Evolutionary conservation across 2,888 invertebrate genomes (phyloP), one percentile per base, ranked within the genome.

Genomic region (Meta bourneti): DNA sequence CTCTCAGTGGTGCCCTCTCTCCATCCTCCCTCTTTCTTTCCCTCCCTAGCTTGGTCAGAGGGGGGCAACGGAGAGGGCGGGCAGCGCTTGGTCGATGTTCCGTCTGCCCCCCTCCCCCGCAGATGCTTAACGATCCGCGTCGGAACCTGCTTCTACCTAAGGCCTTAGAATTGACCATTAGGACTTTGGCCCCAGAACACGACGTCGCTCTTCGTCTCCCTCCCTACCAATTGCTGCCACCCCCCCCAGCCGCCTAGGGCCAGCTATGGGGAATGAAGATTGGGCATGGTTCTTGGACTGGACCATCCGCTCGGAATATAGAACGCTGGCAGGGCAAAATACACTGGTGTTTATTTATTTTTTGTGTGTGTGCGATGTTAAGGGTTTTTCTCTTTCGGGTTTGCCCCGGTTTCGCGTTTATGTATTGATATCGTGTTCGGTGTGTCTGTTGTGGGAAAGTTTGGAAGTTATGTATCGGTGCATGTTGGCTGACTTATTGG

Each of bases 101-200:
- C 70, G 11, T 9, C 83, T 19, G 8, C 86, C 72, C 78, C 72
- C 20, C 34, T 74, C 85, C 85, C 72, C 51, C 83, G 71, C 91
- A 83, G 87, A 87, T 91, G 90, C 91, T 83, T 91, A 91, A 91
- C 91, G 91, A 91, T 91, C 91, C 91, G 69, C 82, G 79, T 83
- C 91, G 91, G 87, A 84, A 80, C 91, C 91, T 86, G 91, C 90
- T 87, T 87, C 91, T 91, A 91, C 91, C 91, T 91, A 91, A 91
- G 91, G 91, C 91, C 91, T 87, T 83, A 82, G 91, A 91, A 91
- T 91, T 91, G 91, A 91, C 91, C 91, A 91, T 91, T 91, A 91
- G 91, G 91, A 91, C 91, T 91, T 91, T 87, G 87, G 87, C 85
- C 85, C 80, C 85, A 83, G 89, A 89, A 89, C 89, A 89, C 89